Conservation (phyloP, 1,140 invertebrate species). For the Polypedilum pembai region DNA sequence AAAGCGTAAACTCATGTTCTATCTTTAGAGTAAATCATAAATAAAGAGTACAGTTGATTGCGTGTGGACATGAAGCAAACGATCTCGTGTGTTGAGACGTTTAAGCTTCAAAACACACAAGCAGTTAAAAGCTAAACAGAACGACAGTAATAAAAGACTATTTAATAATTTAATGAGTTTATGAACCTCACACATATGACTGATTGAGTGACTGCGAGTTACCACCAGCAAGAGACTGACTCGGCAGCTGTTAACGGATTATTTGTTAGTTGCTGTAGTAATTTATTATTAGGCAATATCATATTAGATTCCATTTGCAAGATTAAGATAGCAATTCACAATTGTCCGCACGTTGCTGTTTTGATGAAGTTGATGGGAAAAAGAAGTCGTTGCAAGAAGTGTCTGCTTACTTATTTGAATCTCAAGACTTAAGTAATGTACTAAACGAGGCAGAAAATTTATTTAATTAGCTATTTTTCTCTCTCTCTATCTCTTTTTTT, state of each 20-base stretch:
- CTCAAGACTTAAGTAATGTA: no score
- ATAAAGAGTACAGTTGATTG: no score
- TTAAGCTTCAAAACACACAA: background rate
- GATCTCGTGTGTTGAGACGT: background rate
- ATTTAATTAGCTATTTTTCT: no score
- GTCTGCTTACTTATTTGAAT: no score
- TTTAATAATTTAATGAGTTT: slow-evolving; percentile 15
- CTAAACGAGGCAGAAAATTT: no score
- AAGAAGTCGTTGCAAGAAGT: background rate
- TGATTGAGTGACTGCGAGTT: background rate
- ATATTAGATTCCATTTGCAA: background rate
- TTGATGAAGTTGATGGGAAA: background rate
- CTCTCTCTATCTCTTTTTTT: no score
- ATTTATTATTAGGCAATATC: background rate
- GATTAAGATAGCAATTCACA: background rate
- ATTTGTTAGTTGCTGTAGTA: background rate
- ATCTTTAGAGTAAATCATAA: no score
- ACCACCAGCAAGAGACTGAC: background rate
- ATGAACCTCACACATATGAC: slow-evolving; percentile 15
- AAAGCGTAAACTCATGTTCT: no score
- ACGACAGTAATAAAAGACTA: background rate
- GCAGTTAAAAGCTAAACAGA: no score
- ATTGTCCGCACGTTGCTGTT: background rate
- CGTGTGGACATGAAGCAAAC: no score
- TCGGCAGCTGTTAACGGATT: background rate